Percentiles rank a stretch among this genome's conserved stretches.
Conservation (phyloP, 1,140 invertebrate genomes). For the Coboldia fuscipes region DNA sequence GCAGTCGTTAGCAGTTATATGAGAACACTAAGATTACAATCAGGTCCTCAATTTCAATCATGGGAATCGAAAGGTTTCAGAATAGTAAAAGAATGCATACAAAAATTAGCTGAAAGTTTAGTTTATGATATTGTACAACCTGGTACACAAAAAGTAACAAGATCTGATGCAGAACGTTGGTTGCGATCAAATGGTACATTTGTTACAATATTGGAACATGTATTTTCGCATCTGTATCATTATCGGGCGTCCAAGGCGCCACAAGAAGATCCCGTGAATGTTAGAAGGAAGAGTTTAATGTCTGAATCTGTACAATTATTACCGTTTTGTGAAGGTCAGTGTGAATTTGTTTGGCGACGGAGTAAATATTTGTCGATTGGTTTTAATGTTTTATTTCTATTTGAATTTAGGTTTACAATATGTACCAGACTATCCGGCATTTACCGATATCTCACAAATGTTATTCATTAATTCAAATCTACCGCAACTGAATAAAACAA, state of each 20-base stretch:
- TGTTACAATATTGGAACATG: slow-evolving; percentile 24
- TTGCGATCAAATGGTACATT: slow-evolving; percentile 16
- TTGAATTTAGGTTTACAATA: slow-evolving; percentile 36
- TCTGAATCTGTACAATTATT: slow-evolving; percentile 12
- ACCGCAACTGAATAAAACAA: slow-evolving; percentile 42
- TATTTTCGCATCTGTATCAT: slow-evolving; percentile 27
- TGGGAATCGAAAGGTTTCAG: slow-evolving; percentile 29
- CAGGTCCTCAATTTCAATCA: slow-evolving; percentile 16
- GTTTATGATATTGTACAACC: slow-evolving; percentile 16
- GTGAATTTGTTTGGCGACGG: neutral
- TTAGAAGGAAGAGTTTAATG: slow-evolving; percentile 18
- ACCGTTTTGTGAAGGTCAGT: slow-evolving; percentile 3
- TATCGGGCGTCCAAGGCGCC: slow-evolving; percentile 11
- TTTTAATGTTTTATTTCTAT: too few relatives aligned
- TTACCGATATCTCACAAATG: slow-evolving; percentile 52
- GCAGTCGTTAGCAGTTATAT: slow-evolving; percentile 18
- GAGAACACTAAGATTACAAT: slow-evolving; percentile 10
- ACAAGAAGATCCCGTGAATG: slow-evolving; percentile 12
- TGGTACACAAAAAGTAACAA: slow-evolving; percentile 12
- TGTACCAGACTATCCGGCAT: slow-evolving; percentile 51
- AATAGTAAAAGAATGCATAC: slow-evolving; percentile 24
- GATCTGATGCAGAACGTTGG: slow-evolving; percentile 15
- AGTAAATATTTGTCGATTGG: neutral
- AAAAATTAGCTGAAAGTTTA: slow-evolving; percentile 26
- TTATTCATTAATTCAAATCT: slow-evolving; percentile 55